Evolutionary conservation across 2,113 vertebrate species (phyloP).

Genomic region (Pitta sordida): DNA sequence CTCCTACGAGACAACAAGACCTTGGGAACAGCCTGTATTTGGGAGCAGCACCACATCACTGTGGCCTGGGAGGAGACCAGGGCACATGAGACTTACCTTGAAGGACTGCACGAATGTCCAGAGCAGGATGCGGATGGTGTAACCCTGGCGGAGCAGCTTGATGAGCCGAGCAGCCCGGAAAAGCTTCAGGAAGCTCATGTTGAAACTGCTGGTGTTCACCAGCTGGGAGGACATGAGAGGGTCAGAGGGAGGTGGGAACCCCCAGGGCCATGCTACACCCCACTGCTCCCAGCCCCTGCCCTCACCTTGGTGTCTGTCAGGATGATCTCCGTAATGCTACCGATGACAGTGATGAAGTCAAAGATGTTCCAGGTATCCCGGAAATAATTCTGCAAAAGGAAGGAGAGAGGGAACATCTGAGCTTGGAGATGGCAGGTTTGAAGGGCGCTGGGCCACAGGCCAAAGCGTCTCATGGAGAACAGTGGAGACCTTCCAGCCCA

Average conservation of each 20-base stretch:
- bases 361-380: constrained; percentile 99
- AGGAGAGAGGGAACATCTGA: neutral
- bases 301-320: constrained; percentile 86
- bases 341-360: constrained; percentile 97
- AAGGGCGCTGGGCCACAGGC: fast-evolving
- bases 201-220: constrained; percentile 87
- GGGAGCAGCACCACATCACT: neutral
- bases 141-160: constrained; percentile 94
- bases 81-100: constrained; percentile 75
- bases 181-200: constrained; percentile 98
- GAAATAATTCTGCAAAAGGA: constrained; percentile 89
- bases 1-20: neutral
- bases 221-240: constrained; percentile 58
- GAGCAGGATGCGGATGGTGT: constrained; percentile 96
- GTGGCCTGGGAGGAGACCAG: neutral
- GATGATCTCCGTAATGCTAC: constrained; percentile 96
- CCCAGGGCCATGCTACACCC: neutral
- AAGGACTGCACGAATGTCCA: constrained; percentile 99
- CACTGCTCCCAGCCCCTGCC: neutral
- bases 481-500: neutral
- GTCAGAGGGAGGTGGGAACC: neutral
- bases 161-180: constrained; percentile 97
- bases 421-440: neutral
- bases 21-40: neutral
- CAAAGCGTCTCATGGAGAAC: neutral